Evolutionary conservation across 2,113 vertebrate genomes (phyloP), one percentile per base, ranked within the genome.

Genomic region (Cebus imitator): DNA sequence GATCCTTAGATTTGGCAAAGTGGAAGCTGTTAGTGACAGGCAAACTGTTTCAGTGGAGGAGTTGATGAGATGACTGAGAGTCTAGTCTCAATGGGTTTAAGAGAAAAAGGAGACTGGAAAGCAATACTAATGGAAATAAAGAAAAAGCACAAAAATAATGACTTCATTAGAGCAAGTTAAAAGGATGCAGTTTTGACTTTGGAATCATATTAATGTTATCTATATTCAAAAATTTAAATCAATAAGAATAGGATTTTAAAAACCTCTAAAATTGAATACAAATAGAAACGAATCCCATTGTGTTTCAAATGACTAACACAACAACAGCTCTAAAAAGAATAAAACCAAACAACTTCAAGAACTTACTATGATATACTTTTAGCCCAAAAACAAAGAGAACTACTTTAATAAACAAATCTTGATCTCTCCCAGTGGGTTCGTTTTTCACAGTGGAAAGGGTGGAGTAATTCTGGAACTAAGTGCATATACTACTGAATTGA

Each of bases 211-310:
- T 78, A 70, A 87, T 72, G 48, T 40, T 93, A 43, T 73, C 16
- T 61, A 79, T 37, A 92, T 76, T 66, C n/a, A 79, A 87, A 90
- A 86, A 73, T 92, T n/a, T 85, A 92, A 92, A 68, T 87, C 79
- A 92, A 12, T 8, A 61, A 76, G 37, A 17, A 79, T 55, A 48
- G 5, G 27, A 50, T 52, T 52, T 52, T 43, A 6, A 40, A 52
- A 75, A 86, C 10, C 10, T 43, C 48, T 85, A 84, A 79, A 90
- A 95, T 5, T 78, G 27, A 90, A 92, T 87, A 70, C 45, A 73
- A 86, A 32, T 1, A 72, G 6, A 76, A 61, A 64, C 21, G 12
- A 70, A 57, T 48, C 23, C 83, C 45, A 52, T 43, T 81, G 3
- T 55, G 85, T 79, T 93, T 84, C 87, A 80, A 82, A 78, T 23